Evolutionary conservation across 2,888 invertebrate genomes (phyloP), one percentile per base, ranked within the genome.

Genomic region (Hedychridium roseum): DNA sequence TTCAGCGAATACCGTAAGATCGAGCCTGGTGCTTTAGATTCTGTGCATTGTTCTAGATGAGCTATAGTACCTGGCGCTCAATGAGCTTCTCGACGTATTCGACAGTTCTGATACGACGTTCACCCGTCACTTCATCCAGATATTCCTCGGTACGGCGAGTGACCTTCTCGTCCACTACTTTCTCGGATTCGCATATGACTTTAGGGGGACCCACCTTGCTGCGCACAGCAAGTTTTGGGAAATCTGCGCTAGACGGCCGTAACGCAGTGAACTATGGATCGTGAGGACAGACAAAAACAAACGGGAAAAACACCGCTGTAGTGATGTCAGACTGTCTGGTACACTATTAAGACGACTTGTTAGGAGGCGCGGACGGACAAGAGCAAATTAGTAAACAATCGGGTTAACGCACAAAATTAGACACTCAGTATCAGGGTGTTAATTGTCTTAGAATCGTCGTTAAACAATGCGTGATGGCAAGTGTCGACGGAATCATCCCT

Each of bases 81-180:
- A 94, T 92, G 83, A 92, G 88, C 86, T 93, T 94, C 86, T 94
- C 94, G 82, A 93, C 91, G 85, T 92, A 92, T 85, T 94, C 92
- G 82, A 94, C 88, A 72, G 94, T 94, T 83, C 93, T 87, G 79
- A 94, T 88, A 83, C 88, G 89, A 80, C 87, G 88, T 81, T 90
- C 90, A 74, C 93, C 93, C 68, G 92, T 92, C 69, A 85, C 82
- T 71, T 92, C 92, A 82, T 93, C 92, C 72, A 90, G 80, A 82
- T 89, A 92, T 82, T 93, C 93, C 83, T 94, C 93, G 59, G 93
- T 93, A 80, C 90, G 88, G 54, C 85, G 82, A 68, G 91, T 91
- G 71, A 93, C 88, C 81, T 89, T 92, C 84, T 94, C 93, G 80
- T 90, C 89, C 80, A 94, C 86, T 77, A 94, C 85, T 81, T 91